Evolutionary conservation across 2,113 vertebrate species (phyloP), one percentile per base, ranked within the genome.

Genomic region (Apaloderma vittatum): DNA sequence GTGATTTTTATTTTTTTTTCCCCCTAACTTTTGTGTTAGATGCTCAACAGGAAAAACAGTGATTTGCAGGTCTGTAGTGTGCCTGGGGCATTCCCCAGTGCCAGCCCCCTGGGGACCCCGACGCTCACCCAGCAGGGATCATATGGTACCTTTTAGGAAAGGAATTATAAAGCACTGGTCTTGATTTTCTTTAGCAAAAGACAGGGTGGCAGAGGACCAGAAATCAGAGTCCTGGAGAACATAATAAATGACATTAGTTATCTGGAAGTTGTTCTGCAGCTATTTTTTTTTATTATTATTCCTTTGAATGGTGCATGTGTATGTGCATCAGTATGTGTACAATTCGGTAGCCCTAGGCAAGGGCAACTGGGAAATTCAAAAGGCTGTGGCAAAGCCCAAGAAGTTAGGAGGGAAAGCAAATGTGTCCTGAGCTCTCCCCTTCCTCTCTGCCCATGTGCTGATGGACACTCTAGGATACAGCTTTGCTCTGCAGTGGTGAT

Each of bases 21-120:
- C 15, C 17, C 4, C 11, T 4, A 34, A 57, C 19, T 73, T 49
- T 77, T 46, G 43, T 20, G 13, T 62, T 71, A 55, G 29, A 8
- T 32, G 27, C 24, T 49, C 18, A 24, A 24, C 5, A 63, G 52
- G 34, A 55, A 20, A 34, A 34, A 0, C 8, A 6, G 40, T 45
- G 30, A 12, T 5, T 63, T 45, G 5, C 58, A 58, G 78, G 29
- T 9, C 59, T 34, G 26, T 51, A 52, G 54, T 10, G n/a, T 40
- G 15, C 32, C 57, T 55, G 0, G 0, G 37, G 43, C 18, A 12
- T 46, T 37, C 49, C 17, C 57, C 36, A 57, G n/a, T 4, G 1
- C 67, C 55, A 9, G 15, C 48, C 12, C 1, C 22, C 26, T 0
- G 0, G 46, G 34, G 55, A 48, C 1, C 2, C 3, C 0, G 3